Evolutionary conservation across 1,140 invertebrate genomes (phyloP), one percentile per base, ranked within the genome.

Genomic region (Platorchestia sp.): DNA sequence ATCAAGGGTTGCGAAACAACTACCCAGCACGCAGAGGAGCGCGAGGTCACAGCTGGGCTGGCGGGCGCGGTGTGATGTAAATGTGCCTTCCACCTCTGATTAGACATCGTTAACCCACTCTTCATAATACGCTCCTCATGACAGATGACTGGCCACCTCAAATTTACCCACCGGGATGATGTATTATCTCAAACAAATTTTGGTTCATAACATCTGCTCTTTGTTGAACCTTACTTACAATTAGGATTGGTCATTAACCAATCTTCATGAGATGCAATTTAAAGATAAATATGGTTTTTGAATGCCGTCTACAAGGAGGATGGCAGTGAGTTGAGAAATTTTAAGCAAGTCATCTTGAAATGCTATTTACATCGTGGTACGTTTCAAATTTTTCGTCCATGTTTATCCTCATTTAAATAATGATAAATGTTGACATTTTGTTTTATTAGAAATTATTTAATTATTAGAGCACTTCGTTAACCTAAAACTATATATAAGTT

Each of bases 81-180:
- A 27, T 36, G 10, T 36, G 59, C 59, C 59, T 36, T 5, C 10
- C 43, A 89, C 87, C 87, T 42, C 87, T 89, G 87, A 89, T 89
- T 89, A 89, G 87, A 89, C 87, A 89, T 89, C 87, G 87, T 89
- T 89, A 89, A 89, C 41, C 41, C 87, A 89, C 87, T 89, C 87
- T 89, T 43, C 87, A 42, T 89, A 89, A 89, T 89, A 43, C 87
- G 41, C 87, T 43, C n/a, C 10, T 41, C n/a, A 89, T 89, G 87
- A 89, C 87, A 16, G 43, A 89, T 89, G 87, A 44, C 43, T 89
- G 59, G 10, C 42, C 87, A 10, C 87, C 27, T 44, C 41, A 89
- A 89, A 89, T 42, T 89, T 89, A 42, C n/a, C 87, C 16, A 44
- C 87, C 5, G n/a, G 87, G n/a, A 10, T 42, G 87, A 89, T 42